Evolutionary conservation across 2,113 vertebrate genomes (phyloP).

Genomic region (Solenodon paradoxus): DNA sequence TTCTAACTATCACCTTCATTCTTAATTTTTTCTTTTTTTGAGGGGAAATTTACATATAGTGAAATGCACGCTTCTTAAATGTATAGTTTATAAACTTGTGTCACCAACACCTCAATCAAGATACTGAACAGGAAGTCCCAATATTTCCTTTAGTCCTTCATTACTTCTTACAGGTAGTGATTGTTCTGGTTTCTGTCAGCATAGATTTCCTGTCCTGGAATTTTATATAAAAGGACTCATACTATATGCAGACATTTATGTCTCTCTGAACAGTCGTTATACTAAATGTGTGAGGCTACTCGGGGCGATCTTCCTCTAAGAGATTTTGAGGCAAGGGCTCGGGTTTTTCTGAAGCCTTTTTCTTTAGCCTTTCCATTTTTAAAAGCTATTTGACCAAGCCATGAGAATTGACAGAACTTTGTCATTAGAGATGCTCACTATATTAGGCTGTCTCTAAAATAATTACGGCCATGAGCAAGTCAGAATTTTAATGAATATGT

Average conservation of each 20-base stretch:
- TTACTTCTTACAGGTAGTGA: background rate
- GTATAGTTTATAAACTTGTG: background rate
- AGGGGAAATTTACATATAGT: background rate
- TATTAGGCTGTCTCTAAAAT: conserved; percentile 2
- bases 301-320: background rate
- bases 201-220: background rate
- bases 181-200: background rate
- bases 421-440: conserved; percentile 26
- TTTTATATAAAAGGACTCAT: too few species aligned
- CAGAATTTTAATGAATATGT: background rate
- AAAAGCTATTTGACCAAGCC: background rate
- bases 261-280: background rate
- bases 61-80: background rate
- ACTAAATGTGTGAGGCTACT: background rate
- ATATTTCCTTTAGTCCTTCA: background rate
- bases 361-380: conserved; percentile 41
- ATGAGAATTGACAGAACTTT: conserved; percentile 17
- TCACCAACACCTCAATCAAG: background rate
- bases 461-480: background rate
- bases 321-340: conserved; percentile 14
- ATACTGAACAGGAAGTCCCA: background rate
- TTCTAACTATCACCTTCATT: background rate
- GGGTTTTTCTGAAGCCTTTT: conserved; percentile 30
- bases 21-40: background rate
- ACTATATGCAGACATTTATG: background rate